These are phyloP conservation scores for Melieria picta DNA, from an alignment of 2,888 invertebrate species.

Conservation along the genomic window DNA sequence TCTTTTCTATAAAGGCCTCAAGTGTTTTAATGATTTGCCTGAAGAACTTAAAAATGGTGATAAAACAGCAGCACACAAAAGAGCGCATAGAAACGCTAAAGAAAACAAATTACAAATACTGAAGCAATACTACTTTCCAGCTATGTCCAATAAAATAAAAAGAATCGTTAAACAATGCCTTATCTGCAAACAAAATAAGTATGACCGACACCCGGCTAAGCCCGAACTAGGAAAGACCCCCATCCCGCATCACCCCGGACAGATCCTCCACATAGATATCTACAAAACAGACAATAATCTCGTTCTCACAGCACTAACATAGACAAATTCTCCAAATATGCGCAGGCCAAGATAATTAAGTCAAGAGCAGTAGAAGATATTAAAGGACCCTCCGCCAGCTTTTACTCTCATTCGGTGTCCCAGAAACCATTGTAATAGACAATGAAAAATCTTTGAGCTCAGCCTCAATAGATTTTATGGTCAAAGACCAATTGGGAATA, in stretches of 20 bases:
- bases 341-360: constrained; percentile 19
- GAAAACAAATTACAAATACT: not conserved
- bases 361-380: constrained; percentile 21
- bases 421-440: constrained; percentile 37
- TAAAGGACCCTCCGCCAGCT: constrained; percentile 35
- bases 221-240: constrained; percentile 1
- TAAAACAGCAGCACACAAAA: not conserved
- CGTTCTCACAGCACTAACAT: not conserved
- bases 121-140: constrained; percentile 1
- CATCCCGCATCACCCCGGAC: constrained; percentile 8
- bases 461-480: constrained; percentile 32
- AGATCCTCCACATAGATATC: constrained; percentile 14
- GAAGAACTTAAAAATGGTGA: no score
- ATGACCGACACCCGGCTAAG: constrained; percentile 5
- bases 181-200: constrained; percentile 16
- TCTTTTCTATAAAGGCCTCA: no score
- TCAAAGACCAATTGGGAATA: constrained; percentile 33
- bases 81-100: not conserved
- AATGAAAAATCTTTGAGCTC: constrained; percentile 38
- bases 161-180: not conserved
- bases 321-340: constrained; percentile 19
- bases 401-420: constrained; percentile 36
- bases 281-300: constrained; percentile 3
- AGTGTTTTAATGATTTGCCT: no score
- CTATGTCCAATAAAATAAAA: not conserved